Evolutionary conservation across 2,113 vertebrate species (phyloP).

Genomic region (Eira barbara): DNA sequence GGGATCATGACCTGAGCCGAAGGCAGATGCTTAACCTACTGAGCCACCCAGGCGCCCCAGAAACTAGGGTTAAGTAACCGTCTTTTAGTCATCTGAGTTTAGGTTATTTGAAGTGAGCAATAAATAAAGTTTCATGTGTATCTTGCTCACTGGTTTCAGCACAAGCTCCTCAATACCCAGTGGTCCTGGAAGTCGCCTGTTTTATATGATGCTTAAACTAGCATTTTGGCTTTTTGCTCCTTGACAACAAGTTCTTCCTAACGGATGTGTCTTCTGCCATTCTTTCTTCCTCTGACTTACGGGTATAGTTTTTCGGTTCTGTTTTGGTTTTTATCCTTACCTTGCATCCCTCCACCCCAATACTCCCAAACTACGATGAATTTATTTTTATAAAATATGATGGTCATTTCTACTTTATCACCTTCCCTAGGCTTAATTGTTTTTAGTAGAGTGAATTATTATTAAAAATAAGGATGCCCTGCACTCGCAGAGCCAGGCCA

Average conservation of each 20-base stretch:
- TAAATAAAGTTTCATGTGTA: not conserved
- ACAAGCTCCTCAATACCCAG: not conserved
- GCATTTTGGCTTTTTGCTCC: slow-evolving; percentile 18
- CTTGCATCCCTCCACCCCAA: not conserved
- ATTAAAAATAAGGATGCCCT: not conserved
- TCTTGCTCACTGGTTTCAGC: not conserved
- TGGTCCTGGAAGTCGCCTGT: not conserved
- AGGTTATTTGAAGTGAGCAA: slow-evolving; percentile 7
- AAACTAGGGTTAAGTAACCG: not conserved
- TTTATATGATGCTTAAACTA: not conserved
- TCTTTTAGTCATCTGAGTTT: not conserved
- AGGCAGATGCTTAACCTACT: no score
- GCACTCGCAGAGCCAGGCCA: not conserved
- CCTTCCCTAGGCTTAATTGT: not conserved
- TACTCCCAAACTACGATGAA: not conserved
- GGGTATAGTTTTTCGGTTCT: not conserved
- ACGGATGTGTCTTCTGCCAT: not conserved
- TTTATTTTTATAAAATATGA: not conserved
- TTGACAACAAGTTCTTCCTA: not conserved
- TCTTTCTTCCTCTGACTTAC: not conserved
- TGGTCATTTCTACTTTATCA: not conserved
- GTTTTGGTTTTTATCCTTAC: not conserved
- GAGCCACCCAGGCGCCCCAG: not conserved
- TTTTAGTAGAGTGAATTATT: not conserved
- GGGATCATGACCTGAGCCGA: no score